Base-by-base conservation (phyloP, 2,888 invertebrate genomes). In the Chrysopilus asiliformis region DNA sequence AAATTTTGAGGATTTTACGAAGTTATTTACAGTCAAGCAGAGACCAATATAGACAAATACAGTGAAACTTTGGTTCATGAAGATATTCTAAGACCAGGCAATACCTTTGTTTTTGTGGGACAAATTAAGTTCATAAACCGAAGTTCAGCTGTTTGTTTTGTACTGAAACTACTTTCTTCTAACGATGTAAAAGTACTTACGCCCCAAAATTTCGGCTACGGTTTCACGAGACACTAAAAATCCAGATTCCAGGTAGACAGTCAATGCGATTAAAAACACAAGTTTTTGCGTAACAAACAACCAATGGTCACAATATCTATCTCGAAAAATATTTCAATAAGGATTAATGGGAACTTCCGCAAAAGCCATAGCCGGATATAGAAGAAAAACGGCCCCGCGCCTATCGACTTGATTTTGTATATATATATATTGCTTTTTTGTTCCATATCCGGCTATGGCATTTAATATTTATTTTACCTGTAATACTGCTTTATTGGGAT, bases 231-330 rank as follows among this genome's bases (percentile, higher is more conserved):
- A 68, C 0, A 81, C 76, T 31, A 91, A 65, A 47, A 78, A 67
- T 2, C 85, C 85, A 12, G 71, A 70, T 64, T 87, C 84, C 44
- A 93, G 65, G 66, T 84, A 93, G 33, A 83, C 68, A 7, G 82
- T 75, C 37, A 90, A 66, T 0, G 87, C 74, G 31, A 79, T 74
- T 10, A 85, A 65, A 58, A 80, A 90, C 39, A 82, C 77, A 46
- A 86, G 68, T 30, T 82, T 68, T 55, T 91, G 90, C 0, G 80
- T 84, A 42, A 79, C 76, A 53, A 70, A 80, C 25, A 80, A 71
- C 91, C 91, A 93, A 51, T 85, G 84, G 50, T 91, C 90, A 46
- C 85, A 78, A 55, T 79, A 93, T 48, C 74, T 74, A 47, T 3
- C 43, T 45, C 20, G 0, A 33, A 30, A 22, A 10, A 19, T 2